These are phyloP conservation scores for Apostichopus japonicus DNA, from an alignment of 35 echinoderm and acorn worm genomes.

Conservation along the genomic window DNA sequence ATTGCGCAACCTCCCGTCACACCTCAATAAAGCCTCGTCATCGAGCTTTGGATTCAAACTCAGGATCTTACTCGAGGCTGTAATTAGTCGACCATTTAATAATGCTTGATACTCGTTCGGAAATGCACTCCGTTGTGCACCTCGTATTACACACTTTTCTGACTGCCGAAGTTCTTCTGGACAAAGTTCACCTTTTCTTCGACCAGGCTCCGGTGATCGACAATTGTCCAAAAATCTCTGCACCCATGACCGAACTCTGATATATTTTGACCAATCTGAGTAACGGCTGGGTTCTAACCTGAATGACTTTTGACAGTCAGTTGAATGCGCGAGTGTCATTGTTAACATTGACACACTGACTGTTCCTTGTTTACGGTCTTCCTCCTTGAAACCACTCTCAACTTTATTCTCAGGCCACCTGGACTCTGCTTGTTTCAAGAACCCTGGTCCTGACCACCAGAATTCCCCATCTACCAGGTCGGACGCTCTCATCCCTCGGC, in stretches of 20 bases:
- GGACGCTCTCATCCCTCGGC: not conserved
- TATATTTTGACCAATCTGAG: constrained; percentile 5
- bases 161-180: not conserved
- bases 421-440: not conserved
- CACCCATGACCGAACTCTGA: constrained; percentile 37
- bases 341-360: not conserved
- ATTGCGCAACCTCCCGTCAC: not conserved
- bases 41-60: constrained; percentile 30
- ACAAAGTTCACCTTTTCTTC: not conserved
- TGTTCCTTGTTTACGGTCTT: not conserved
- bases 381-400: constrained; percentile 13
- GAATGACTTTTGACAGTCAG: not conserved
- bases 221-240: constrained; percentile 28
- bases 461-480: not conserved
- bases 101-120: constrained; percentile 6
- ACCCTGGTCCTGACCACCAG: constrained; percentile 49
- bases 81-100: not conserved
- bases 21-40: constrained; percentile 7
- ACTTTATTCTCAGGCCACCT: constrained; percentile 20
- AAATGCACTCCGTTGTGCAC: not conserved
- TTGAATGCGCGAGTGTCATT: not conserved
- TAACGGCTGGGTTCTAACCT: constrained; percentile 8
- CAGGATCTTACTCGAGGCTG: constrained; percentile 21
- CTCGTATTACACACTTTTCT: not conserved
- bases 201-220: not conserved